Conservation (phyloP, 2,113 vertebrate genomes). For the Balaenoptera acutorostrata region DNA sequence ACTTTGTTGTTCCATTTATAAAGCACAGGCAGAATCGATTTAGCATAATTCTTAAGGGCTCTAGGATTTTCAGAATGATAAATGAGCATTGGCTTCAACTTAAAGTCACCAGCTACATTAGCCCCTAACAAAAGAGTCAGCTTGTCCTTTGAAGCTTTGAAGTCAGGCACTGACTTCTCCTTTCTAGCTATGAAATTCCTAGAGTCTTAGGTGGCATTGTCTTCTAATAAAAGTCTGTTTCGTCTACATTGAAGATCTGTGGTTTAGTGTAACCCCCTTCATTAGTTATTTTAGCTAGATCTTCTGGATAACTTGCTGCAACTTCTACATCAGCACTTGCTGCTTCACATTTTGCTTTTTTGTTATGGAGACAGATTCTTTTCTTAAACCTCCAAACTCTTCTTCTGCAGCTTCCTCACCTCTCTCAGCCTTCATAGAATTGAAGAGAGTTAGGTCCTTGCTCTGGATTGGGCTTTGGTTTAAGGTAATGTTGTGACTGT, state of each 20-base stretch:
- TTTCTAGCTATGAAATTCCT: background rate
- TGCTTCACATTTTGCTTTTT: background rate
- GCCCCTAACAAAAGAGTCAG: background rate
- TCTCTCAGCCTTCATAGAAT: background rate
- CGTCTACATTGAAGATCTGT: background rate
- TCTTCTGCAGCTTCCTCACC: background rate
- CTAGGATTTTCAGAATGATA: too few species aligned
- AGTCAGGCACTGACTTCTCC: background rate
- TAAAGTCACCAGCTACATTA: background rate
- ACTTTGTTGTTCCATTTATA: too few species aligned
- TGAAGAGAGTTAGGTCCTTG: background rate
- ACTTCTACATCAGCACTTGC: background rate
- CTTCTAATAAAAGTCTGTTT: background rate
- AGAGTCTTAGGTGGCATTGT: background rate
- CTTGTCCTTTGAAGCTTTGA: background rate
- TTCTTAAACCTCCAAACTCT: background rate
- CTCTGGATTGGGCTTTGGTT: background rate
- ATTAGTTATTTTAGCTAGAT: background rate
- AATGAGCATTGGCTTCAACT: too few species aligned
- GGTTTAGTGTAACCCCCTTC: background rate
- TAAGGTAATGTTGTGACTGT: background rate
- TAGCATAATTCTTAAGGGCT: too few species aligned
- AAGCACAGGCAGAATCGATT: too few species aligned
- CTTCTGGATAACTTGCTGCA: background rate
- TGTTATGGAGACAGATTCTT: background rate